Base-by-base conservation (phyloP, 2,888 invertebrate genomes). In the Zootermopsis nevadensis region DNA sequence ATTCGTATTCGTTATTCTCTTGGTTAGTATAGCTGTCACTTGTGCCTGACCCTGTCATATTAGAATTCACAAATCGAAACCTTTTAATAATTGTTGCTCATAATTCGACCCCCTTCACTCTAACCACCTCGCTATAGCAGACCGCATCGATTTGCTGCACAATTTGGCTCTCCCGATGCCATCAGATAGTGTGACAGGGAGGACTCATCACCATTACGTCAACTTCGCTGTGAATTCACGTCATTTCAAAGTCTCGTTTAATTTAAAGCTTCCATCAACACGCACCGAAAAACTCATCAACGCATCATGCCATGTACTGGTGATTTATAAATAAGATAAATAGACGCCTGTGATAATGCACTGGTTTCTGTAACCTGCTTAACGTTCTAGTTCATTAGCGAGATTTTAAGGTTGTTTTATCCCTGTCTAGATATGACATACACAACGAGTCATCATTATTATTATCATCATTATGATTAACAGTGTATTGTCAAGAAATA, bases 191-290 rank as follows among this genome's bases (percentile, higher is more conserved):
- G 77, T 83, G 82, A 83, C 84, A 77, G 80, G 27, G 82, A 67
- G 53, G 82, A 82, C 85, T 82, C 85, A 84, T 85, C 83, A 84
- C 83, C 84, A 84, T 84, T 81, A 81, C 83, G 83, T 85, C 85
- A 85, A 79, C 83, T 79, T 79, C n/a, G 60, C 66, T 79, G 79
- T 79, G 79, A 79, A 79, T 79, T 83, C 83, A 81, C 76, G 79
- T 83, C 83, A 81, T 83, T 83, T 81, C 81, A 83, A 83, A 83
- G 80, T 83, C 83, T 55, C 67, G 83, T 83, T 83, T 77, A 81
- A 83, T 83, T 83, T 83, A 83, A 77, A 81, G 76, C 66, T 27
- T 38, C 60, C 66, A 42, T 74, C 72, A 22, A 77, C 77, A 77
- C 30, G 30, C 53, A 66, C 31, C 55, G 55, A 77, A 79, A 79